Conservation (phyloP, 2,113 vertebrate genomes). For the Spea bombifrons region DNA sequence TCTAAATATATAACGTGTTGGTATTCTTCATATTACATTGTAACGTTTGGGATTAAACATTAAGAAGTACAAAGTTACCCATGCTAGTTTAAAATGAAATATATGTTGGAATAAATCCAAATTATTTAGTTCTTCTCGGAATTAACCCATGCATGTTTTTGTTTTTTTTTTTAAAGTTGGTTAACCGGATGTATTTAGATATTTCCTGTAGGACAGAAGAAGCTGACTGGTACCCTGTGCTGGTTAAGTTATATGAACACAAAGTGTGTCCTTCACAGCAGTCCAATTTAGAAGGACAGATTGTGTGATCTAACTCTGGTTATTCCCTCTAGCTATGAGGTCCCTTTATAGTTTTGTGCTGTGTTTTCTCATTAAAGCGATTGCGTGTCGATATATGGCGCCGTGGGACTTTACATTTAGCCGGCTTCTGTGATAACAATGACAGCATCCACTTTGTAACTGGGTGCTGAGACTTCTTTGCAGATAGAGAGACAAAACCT, state of each 20-base stretch:
- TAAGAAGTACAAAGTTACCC: too few species aligned
- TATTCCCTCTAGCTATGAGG: background rate
- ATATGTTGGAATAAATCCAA: too few species aligned
- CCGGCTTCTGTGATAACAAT: background rate
- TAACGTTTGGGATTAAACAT: too few species aligned
- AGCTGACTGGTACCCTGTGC: background rate
- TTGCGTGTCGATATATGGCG: background rate
- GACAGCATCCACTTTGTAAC: background rate
- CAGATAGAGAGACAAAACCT: background rate
- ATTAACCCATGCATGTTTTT: too few species aligned
- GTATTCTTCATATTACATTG: too few species aligned
- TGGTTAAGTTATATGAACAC: constrained; percentile 4
- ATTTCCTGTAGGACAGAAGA: too few species aligned
- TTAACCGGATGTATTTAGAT: too few species aligned
- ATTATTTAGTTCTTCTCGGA: too few species aligned
- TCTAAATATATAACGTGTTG: too few species aligned
- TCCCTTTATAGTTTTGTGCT: background rate
- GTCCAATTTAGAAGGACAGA: constrained; percentile 18
- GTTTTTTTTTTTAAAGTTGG: too few species aligned
- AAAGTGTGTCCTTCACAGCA: constrained; percentile 8
- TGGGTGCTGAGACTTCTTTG: background rate
- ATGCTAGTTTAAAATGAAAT: too few species aligned
- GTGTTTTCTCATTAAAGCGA: constrained; percentile 21
- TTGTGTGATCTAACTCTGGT: background rate
- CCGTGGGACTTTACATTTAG: background rate